A percentile compares a stretch with the other conserved stretches of the same genome.
Evolutionary conservation across 2,797 vertebrate genomes (phyloP).

Genomic region (Australoheros facetus): DNA sequence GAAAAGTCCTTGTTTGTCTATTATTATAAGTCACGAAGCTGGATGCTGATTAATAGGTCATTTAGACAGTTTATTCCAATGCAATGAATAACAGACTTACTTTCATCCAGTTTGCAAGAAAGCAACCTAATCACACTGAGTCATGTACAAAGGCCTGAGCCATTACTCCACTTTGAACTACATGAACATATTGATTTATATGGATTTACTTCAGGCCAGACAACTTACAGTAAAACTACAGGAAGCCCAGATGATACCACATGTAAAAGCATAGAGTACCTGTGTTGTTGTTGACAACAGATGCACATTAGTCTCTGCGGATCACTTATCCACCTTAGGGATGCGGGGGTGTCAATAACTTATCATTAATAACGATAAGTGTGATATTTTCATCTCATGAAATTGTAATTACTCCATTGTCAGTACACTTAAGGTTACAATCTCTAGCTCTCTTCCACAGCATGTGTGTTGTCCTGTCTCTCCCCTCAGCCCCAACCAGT

Average conservation of each 20-base stretch:
- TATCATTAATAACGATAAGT: not conserved
- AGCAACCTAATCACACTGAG: not conserved
- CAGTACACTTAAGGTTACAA: not conserved
- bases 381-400: not conserved
- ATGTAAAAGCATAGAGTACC: not conserved
- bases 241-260: not conserved
- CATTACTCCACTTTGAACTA: not conserved
- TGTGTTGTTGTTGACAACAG: not conserved
- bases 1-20: not conserved
- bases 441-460: too few relatives aligned
- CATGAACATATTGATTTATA: conserved; percentile 1
- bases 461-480: too few relatives aligned
- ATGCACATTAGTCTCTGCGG: not conserved
- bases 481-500: too few relatives aligned
- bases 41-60: not conserved
- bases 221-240: conserved; percentile 1
- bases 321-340: not conserved
- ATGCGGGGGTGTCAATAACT: not conserved
- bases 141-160: not conserved
- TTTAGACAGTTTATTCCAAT: not conserved
- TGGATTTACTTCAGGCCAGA: not conserved
- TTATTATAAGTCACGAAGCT: not conserved
- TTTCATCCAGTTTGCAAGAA: not conserved
- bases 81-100: not conserved
- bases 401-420: not conserved